A percentile compares a stretch with the other conserved stretches of the same genome.
phyloP scores from a whole-genome alignment of 2,113 vertebrate species.

The Rhineura floridana region DNA sequence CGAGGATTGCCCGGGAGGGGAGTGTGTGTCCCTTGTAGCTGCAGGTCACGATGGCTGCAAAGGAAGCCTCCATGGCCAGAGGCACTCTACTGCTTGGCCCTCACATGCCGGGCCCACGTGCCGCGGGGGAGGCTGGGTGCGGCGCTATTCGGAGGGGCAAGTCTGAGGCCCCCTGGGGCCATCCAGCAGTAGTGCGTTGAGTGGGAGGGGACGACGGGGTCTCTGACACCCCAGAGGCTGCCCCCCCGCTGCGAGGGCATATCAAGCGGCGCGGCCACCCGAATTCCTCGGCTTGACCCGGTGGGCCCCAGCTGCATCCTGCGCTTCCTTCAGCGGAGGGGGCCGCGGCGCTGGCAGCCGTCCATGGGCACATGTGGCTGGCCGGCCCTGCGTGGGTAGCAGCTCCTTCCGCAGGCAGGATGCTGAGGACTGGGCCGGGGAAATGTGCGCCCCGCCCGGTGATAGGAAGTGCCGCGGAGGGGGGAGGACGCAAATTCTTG shows the following conservation, averaged over 20 bases:
- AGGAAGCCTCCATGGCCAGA: background rate
- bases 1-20: no score
- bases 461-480: background rate
- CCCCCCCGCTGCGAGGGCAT: no score
- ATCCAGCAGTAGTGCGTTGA: no score
- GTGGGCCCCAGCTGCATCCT: background rate
- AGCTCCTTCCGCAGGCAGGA: slow-evolving; percentile 56
- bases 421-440: slow-evolving; percentile 28
- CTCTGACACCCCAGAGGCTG: background rate
- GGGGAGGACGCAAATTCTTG: slow-evolving; percentile 57
- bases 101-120: no score
- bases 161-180: no score
- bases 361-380: background rate
- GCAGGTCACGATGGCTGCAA: background rate
- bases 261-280: no score
- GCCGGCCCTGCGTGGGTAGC: background rate
- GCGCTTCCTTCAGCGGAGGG: background rate
- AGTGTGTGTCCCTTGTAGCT: no score
- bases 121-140: no score
- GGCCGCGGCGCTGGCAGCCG: background rate
- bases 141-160: background rate
- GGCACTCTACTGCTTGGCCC: background rate
- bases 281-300: background rate
- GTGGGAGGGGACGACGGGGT: no score
- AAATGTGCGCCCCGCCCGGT: background rate